Evolutionary conservation across 1,140 invertebrate genomes (phyloP).

Genomic region (Conus ventricosus): DNA sequence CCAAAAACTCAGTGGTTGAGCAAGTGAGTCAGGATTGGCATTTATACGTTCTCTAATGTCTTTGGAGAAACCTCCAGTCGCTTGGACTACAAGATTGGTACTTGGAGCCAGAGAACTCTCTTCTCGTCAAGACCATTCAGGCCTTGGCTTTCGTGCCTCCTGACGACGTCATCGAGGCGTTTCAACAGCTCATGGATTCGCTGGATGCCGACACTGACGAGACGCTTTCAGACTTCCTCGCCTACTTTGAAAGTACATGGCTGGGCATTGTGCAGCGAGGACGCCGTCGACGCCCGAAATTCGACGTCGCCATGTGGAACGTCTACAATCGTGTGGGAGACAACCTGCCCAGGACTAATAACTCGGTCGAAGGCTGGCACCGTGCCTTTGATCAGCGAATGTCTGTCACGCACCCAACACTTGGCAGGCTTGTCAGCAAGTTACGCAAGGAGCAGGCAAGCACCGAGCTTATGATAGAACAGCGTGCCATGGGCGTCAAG

Average conservation of each 20-base stretch:
- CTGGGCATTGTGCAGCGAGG: not conserved
- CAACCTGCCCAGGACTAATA: no score
- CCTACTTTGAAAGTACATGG: conserved; percentile 8
- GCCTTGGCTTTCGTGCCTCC: conserved; percentile 6
- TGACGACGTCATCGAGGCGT: conserved; percentile 5
- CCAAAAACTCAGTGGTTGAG: no score
- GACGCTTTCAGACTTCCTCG: conserved; percentile 22
- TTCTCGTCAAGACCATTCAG: conserved; percentile 24
- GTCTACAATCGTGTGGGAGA: no score
- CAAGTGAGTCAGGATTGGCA: no score
- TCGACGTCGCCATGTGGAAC: not conserved
- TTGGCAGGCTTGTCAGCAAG: conserved; percentile 18
- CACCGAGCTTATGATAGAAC: conserved; percentile 7
- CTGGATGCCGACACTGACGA: conserved; percentile 26
- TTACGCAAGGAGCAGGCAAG: conserved; percentile 2
- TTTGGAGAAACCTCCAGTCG: conserved; percentile 6
- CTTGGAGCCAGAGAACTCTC: conserved; percentile 19
- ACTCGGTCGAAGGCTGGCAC: not conserved
- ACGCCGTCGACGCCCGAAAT: conserved; percentile 11
- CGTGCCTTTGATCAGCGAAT: conserved; percentile 27
- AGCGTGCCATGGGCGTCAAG: not conserved
- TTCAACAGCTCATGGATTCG: conserved; percentile 18
- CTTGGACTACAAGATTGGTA: conserved; percentile 4
- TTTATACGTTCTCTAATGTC: no score
- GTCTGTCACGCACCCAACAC: conserved; percentile 26